Conservation (phyloP, 2,888 invertebrate genomes). For the Diarsia rubi region DNA sequence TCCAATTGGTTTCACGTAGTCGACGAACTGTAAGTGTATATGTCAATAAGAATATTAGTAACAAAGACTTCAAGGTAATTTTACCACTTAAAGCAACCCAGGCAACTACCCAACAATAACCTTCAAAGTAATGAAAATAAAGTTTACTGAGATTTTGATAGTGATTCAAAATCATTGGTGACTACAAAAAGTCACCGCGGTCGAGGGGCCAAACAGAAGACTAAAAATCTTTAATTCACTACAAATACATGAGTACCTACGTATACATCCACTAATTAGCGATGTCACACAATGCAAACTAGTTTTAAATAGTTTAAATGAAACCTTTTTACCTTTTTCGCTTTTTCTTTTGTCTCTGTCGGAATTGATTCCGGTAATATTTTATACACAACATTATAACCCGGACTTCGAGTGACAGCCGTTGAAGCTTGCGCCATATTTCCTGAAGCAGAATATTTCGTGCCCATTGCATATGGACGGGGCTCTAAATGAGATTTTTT, state of each 20-base stretch:
- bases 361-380: slow-evolving; percentile 50
- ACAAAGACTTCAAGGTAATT: neutral
- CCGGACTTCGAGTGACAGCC: slow-evolving; percentile 64
- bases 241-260: neutral
- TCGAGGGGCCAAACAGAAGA: neutral
- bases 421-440: slow-evolving; percentile 66
- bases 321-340: slow-evolving; percentile 59
- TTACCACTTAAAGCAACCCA: neutral
- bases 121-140: neutral
- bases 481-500: slow-evolving; percentile 71
- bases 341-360: slow-evolving; percentile 23
- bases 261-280: neutral
- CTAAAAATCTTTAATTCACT: no score
- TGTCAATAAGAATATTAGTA: neutral
- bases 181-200: no score
- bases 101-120: neutral
- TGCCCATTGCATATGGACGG: slow-evolving; percentile 25
- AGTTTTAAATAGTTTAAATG: neutral
- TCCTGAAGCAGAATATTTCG: slow-evolving; percentile 65
- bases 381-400: slow-evolving; percentile 68
- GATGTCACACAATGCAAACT: neutral
- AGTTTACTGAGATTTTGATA: neutral
- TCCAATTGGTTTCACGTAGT: slow-evolving; percentile 32
- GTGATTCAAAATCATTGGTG: neutral
- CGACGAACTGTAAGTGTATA: slow-evolving; percentile 30